Conservation (phyloP, 92 coral and sea anemone genomes). For the Paragorgia papillata region DNA sequence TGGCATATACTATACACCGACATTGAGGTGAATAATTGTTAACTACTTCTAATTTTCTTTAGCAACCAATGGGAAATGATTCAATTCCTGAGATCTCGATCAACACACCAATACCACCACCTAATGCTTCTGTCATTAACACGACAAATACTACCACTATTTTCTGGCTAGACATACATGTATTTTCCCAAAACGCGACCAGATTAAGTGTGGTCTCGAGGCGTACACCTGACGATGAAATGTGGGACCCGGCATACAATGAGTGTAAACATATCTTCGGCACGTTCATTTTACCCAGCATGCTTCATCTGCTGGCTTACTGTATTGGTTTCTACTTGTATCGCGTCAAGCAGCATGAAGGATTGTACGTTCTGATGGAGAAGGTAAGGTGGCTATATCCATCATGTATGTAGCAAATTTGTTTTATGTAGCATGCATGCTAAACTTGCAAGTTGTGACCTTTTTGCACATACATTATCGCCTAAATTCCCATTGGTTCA, state of each 20-base stretch:
- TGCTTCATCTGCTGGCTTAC: conserved; percentile 85
- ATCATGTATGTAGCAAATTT: not conserved
- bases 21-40: too few relatives aligned
- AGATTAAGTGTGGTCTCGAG: too few relatives aligned
- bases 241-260: conserved; percentile 79
- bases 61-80: not conserved
- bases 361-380: conserved; percentile 85
- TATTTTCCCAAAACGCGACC: too few relatives aligned
- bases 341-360: conserved; percentile 88
- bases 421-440: too few relatives aligned
- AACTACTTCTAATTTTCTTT: too few relatives aligned
- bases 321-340: conserved; percentile 81
- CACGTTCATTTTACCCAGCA: conserved; percentile 80
- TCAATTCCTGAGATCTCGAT: not conserved
- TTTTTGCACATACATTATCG: too few relatives aligned
- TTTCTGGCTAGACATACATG: too few relatives aligned
- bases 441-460: too few relatives aligned
- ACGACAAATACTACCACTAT: too few relatives aligned
- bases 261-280: conserved; percentile 92
- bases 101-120: not conserved
- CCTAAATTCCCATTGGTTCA: too few relatives aligned
- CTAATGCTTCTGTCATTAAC: too few relatives aligned
- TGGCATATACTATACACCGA: too few relatives aligned
- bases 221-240: conserved; percentile 43
- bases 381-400: conserved; percentile 57